phyloP scores from a whole-genome alignment of 2,797 vertebrate species.

The Poliocrania exsul region DNA sequence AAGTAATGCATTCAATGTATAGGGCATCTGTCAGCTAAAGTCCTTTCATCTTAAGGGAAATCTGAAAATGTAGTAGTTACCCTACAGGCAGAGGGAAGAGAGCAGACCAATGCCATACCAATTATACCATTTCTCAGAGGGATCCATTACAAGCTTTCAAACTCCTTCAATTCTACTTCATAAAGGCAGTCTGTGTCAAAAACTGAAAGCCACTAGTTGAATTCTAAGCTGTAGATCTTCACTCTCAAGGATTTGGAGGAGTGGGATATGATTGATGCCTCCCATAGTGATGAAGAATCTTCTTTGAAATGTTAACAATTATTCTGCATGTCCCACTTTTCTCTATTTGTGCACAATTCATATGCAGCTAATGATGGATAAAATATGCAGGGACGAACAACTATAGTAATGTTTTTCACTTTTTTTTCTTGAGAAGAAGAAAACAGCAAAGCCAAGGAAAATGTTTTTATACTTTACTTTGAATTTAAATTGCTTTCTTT shows the following conservation, averaged over 20 bases:
- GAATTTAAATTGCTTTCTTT: background rate
- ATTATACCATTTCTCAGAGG: slow-evolving; percentile 69
- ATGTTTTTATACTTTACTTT: background rate
- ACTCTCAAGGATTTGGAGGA: slow-evolving; percentile 1
- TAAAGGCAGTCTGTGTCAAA: slow-evolving; percentile 41
- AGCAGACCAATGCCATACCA: slow-evolving; percentile 41
- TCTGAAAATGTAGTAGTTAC: slow-evolving; percentile 39
- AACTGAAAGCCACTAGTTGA: slow-evolving; percentile 28
- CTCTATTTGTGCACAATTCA: slow-evolving; percentile 32
- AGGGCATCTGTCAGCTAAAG: slow-evolving; percentile 35
- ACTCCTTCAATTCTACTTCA: slow-evolving; percentile 27
- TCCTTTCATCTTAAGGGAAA: slow-evolving; percentile 46
- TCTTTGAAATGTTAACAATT: slow-evolving; percentile 43
- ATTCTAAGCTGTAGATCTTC: slow-evolving; percentile 34
- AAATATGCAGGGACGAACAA: slow-evolving; percentile 15
- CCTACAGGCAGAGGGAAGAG: slow-evolving; percentile 35
- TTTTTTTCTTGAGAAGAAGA: background rate
- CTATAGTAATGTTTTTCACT: background rate
- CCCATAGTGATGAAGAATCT: slow-evolving; percentile 15
- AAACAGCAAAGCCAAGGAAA: background rate
- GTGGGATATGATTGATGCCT: background rate
- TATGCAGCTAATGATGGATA: background rate
- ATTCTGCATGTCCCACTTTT: background rate
- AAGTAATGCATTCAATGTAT: slow-evolving; percentile 15
- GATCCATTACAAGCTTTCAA: slow-evolving; percentile 59